Evolutionary conservation across 64 coral and sea anemone species (phyloP), one percentile per base, ranked within the genome.

Genomic region (Stichodactyla helianthus): DNA sequence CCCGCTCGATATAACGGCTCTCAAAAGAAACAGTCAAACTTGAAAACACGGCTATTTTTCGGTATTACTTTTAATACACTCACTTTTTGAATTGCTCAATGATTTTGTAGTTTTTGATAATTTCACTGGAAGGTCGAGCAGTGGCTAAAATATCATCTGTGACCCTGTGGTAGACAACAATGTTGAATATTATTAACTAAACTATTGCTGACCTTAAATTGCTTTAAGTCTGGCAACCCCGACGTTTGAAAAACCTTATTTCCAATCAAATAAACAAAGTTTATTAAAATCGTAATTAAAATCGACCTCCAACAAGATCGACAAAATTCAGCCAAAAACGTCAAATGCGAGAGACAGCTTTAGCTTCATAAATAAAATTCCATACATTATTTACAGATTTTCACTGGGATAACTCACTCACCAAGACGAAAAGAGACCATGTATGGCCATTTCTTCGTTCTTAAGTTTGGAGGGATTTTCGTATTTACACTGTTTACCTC

Each of bases 381-480:
- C 35, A 58, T 57, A 7, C 55, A 57, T 15, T 15, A 9, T 58
- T 15, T 11, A 11, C 55, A 58, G 55, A 58, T 4, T 15, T 58
- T 31, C 7, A 74, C 6, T 22, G 18, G 62, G 22, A 58, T 15
- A 9, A 58, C 8, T 35, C 17, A 92, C 95, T 50, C 64, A 98
- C 95, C 97, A 99, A 15, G 97, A 94, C 19, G 97, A 99, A 82
- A 95, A 99, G 8, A 99, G 88, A 61, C 97, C 97, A 7, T 93
- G 86, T 51, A 99, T 88, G 14, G 85, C 97, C 88, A 92, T 95
- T 92, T 99, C 93, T 31, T 89, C 55, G 13, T 74, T 81, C 54
- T 88, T 99, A 50, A 94, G 71, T 85, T 95, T 99, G 80, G 93
- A 83, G 15, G 93, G 97, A 88, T 94, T 94, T 80, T 99, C 97